Conservation (phyloP, 2,113 vertebrate genomes). For the Coracopsis vasa region DNA sequence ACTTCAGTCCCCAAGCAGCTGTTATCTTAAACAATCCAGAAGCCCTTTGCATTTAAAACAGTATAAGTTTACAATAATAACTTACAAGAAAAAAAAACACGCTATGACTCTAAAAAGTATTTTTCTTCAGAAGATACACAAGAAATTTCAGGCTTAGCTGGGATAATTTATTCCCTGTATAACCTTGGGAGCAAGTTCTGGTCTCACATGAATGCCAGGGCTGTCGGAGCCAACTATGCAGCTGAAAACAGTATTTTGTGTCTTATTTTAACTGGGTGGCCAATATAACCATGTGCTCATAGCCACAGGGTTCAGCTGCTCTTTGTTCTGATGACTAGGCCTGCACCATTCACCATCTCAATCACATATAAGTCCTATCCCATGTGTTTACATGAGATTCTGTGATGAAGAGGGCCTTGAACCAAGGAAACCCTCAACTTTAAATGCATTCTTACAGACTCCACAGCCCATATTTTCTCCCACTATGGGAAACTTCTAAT, state of each 20-base stretch:
- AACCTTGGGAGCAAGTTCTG: background rate
- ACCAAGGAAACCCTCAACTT: background rate
- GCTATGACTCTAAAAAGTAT: background rate
- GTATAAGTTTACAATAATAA: background rate
- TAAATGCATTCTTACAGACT: background rate
- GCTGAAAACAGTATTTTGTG: background rate
- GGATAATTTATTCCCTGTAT: background rate
- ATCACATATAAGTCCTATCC: background rate
- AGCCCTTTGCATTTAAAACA: background rate
- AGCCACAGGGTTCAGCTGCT: background rate
- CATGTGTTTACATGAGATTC: background rate
- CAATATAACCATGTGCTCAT: background rate
- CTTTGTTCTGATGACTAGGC: background rate
- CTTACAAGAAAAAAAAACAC: background rate
- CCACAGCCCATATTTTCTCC: background rate
- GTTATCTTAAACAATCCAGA: background rate
- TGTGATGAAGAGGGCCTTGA: background rate
- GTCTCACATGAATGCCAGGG: background rate
- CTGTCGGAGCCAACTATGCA: background rate
- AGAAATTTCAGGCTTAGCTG: background rate
- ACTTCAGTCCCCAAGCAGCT: background rate
- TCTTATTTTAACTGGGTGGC: background rate
- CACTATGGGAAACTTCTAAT: background rate
- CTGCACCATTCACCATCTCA: accelerated
- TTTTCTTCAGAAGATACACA: background rate